Evolutionary conservation across 2,888 invertebrate species (phyloP).

Genomic region (Steromphala cineraria): DNA sequence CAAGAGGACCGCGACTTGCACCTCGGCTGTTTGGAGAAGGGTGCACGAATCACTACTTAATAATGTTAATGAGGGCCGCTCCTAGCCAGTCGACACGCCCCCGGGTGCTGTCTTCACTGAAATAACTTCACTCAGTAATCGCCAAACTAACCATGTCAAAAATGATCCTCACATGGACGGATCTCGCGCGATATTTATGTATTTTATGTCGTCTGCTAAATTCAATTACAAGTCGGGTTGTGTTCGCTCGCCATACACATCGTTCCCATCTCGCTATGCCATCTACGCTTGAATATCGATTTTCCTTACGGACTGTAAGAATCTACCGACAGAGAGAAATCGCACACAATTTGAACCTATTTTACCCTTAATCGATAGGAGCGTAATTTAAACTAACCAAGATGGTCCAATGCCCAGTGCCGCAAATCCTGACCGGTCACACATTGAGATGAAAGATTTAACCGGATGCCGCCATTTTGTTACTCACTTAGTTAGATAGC

Average conservation of each 20-base stretch:
- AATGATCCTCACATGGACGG: not conserved
- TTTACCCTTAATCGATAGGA: conserved; percentile 7
- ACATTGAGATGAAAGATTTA: not conserved
- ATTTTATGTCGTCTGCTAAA: conserved; percentile 8
- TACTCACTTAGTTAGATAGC: not conserved
- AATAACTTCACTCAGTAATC: not conserved
- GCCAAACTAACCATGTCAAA: not conserved
- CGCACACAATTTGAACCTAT: conserved; percentile 19
- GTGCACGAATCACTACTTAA: conserved; percentile 2
- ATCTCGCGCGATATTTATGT: not conserved
- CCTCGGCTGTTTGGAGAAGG: not conserved
- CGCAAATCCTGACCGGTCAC: not conserved
- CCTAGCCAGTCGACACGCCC: not conserved
- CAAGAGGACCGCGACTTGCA: not conserved
- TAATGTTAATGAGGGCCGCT: conserved; percentile 2
- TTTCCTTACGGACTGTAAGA: not conserved
- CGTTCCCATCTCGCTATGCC: not conserved
- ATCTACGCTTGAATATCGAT: not conserved
- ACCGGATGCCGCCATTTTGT: conserved; percentile 17
- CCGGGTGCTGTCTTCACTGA: not conserved
- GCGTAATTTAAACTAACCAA: conserved; percentile 13
- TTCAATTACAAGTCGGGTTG: not conserved
- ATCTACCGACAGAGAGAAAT: conserved; percentile 10
- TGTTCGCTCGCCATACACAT: not conserved
- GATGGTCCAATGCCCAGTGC: not conserved